A percentile compares a stretch with the other conserved stretches of the same genome.
Evolutionary conservation across 2,113 vertebrate species (phyloP).

Genomic region (Monopterus albus): DNA sequence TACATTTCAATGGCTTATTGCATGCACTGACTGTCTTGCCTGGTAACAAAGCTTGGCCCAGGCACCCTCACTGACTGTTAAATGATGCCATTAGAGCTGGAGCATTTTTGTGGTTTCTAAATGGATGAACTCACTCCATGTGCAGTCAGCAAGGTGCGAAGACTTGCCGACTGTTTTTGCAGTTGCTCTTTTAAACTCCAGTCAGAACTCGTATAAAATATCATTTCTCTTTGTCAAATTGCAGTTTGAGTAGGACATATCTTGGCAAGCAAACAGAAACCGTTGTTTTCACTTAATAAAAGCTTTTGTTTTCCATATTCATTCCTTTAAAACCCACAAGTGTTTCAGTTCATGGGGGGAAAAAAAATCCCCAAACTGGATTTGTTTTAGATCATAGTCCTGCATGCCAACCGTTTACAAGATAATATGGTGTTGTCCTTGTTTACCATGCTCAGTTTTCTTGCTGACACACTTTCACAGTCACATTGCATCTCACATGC

Average conservation of each 20-base stretch:
- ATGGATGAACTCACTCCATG: constrained; percentile 43
- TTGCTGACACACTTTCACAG: constrained; percentile 57
- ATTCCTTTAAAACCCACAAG: neutral
- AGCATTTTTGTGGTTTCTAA: constrained; percentile 64
- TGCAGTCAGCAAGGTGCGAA: constrained; percentile 60
- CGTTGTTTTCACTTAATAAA: constrained; percentile 11
- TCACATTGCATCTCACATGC: constrained; percentile 14
- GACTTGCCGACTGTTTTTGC: constrained; percentile 9
- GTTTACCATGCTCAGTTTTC: constrained; percentile 26
- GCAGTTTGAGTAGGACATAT: constrained; percentile 1
- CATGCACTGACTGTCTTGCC: constrained; percentile 57
- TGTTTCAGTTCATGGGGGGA: neutral
- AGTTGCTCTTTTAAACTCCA: constrained; percentile 29
- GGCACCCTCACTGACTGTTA: constrained; percentile 55
- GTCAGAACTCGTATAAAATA: neutral
- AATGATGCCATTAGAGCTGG: constrained; percentile 62
- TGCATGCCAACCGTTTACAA: constrained; percentile 50
- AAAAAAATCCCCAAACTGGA: constrained; percentile 40
- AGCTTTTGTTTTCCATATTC: constrained; percentile 19
- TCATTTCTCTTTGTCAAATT: neutral
- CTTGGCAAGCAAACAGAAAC: constrained; percentile 20
- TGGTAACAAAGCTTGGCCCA: constrained; percentile 61
- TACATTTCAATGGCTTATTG: constrained; percentile 59
- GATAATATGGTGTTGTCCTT: constrained; percentile 56
- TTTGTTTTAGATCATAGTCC: constrained; percentile 51